Evolutionary conservation across 1,140 invertebrate species (phyloP), one percentile per base, ranked within the genome.

Genomic region (Platyscapa corneri): DNA sequence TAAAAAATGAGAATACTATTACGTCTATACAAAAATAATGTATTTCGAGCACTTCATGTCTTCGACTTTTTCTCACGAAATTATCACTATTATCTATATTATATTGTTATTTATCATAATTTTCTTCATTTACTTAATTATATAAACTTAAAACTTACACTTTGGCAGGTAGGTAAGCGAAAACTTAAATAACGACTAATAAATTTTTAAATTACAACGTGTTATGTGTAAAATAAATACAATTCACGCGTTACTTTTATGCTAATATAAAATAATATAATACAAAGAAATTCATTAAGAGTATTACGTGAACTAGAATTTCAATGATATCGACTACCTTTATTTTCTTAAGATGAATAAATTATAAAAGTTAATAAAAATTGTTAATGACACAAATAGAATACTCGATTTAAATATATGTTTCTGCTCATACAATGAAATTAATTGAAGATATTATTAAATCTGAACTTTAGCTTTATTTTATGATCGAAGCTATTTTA

Each of bases 191-290:
- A 75, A 64, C 27, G 32, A 84, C 0, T 30, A n/a, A 72, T 70
- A 32, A n/a, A 79, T 56, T n/a, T 10, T 53, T 67, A 56, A 77
- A 83, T 83, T 65, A 76, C 14, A 77, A 37, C 7, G 46, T 72
- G 16, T 79, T 72, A 53, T 23, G 49, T 49, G 32, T 85, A 90
- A 90, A 93, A 92, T 92, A 92, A 92, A 92, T 91, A 93, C 89
- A 91, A 92, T 90, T 90, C 90, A 90, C 91, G 88, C 90, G 46
- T 16, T 32, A 23, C 72, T 74, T 23, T 89, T 91, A 91, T 90
- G 91, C 88, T 88, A 88, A 89, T 89, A 89, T 89, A n/a, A n/a
- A n/a, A n/a, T n/a, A n/a, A n/a, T 92, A 92, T 92, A 88, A 91
- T 92, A 92, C 91, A 92, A 92, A 89, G 87, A 90, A 85, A 64